phyloP scores from a whole-genome alignment of 2,797 vertebrate species.

The Urosaurus nigricauda region DNA sequence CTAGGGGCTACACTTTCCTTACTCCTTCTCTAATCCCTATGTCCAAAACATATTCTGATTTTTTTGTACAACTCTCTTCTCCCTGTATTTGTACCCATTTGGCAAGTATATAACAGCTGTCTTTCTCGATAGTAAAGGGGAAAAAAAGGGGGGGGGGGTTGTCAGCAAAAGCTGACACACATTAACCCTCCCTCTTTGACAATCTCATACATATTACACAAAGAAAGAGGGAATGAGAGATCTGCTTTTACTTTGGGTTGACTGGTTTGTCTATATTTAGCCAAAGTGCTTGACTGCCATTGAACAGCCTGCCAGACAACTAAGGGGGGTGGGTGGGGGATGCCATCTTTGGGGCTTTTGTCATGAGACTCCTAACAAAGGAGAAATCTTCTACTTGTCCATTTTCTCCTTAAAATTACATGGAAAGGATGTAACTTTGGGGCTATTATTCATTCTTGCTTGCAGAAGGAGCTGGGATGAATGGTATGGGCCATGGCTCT shows the following conservation, averaged over 20 bases:
- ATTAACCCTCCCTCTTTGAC: not conserved
- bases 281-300: not conserved
- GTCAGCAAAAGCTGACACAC: conserved; percentile 17
- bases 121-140: not conserved
- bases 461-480: conserved; percentile 16
- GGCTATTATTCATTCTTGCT: not conserved
- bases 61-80: accelerated
- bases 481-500: conserved; percentile 29
- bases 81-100: not conserved
- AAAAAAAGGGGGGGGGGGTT: conserved; percentile 37
- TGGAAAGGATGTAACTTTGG: not conserved
- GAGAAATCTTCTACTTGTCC: not conserved
- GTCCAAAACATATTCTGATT: not conserved
- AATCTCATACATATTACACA: not conserved
- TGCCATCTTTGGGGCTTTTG: not conserved
- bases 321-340: not conserved
- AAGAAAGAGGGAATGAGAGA: accelerated
- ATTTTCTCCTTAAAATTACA: not conserved
- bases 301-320: not conserved
- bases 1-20: too few relatives aligned
- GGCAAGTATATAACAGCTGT: not conserved
- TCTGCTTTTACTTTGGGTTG: conserved; percentile 12
- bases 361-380: conserved; percentile 25
- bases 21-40: not conserved
- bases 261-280: conserved; percentile 25